phyloP scores from a whole-genome alignment of 2,113 vertebrate species.

The Trogon surrucura region DNA sequence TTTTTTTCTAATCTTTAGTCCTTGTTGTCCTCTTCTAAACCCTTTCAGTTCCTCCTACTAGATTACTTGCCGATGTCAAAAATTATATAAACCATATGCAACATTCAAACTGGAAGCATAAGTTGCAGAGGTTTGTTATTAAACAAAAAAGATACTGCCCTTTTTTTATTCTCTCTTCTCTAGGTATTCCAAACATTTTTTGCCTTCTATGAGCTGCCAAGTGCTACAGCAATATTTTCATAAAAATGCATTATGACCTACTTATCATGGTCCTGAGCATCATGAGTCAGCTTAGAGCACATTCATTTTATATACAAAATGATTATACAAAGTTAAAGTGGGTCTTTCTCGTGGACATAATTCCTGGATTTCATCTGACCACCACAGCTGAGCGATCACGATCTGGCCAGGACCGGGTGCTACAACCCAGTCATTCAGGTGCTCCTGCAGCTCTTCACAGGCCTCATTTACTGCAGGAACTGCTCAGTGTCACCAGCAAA shows the following conservation, averaged over 20 bases:
- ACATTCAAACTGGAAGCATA: neutral
- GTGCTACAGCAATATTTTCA: neutral
- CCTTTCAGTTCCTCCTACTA: neutral
- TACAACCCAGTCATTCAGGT: neutral
- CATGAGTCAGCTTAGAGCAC: neutral
- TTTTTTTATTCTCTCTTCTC: neutral
- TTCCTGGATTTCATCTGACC: neutral
- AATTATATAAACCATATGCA: neutral
- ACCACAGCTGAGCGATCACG: fast-evolving
- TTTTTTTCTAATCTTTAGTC: neutral
- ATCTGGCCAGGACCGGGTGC: neutral
- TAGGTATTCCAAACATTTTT: neutral
- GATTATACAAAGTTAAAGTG: neutral
- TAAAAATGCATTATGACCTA: neutral
- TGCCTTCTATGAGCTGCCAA: neutral
- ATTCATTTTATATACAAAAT: neutral
- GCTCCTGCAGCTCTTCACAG: neutral
- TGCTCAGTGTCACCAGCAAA: neutral
- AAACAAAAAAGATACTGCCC: neutral
- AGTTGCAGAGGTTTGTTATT: neutral
- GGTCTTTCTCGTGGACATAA: neutral
- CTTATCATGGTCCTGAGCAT: neutral
- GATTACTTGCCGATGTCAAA: neutral
- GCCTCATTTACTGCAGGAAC: neutral
- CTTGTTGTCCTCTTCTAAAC: neutral